Evolutionary conservation across 92 coral and sea anemone species (phyloP).

Genomic region (Porites cylindrica): DNA sequence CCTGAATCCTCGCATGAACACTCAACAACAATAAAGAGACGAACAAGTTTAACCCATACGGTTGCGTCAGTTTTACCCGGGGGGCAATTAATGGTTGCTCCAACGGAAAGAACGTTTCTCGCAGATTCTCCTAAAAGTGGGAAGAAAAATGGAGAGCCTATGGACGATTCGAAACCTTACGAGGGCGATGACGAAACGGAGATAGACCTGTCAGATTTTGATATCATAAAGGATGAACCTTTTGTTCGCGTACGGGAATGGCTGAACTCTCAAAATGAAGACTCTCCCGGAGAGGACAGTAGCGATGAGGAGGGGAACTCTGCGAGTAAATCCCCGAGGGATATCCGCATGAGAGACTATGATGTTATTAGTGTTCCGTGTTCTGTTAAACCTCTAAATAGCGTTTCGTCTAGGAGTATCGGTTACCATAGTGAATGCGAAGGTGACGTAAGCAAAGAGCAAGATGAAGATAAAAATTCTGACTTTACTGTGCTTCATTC

Average conservation of each 20-base stretch:
- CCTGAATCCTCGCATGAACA: slow-evolving; percentile 30
- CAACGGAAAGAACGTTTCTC: not conserved
- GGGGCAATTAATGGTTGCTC: slow-evolving; percentile 67
- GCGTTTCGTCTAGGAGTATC: slow-evolving; percentile 32
- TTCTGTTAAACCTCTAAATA: slow-evolving; percentile 16
- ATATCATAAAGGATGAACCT: slow-evolving; percentile 68
- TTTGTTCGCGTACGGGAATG: slow-evolving; percentile 71
- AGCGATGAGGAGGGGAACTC: slow-evolving; percentile 29
- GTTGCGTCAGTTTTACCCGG: slow-evolving; percentile 87
- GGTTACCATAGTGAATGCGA: slow-evolving; percentile 38
- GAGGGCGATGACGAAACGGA: slow-evolving; percentile 89
- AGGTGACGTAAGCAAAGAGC: slow-evolving; percentile 1
- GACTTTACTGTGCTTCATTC: slow-evolving; percentile 86
- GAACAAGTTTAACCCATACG: slow-evolving; percentile 53
- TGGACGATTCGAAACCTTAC: slow-evolving; percentile 54
- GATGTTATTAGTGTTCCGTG: slow-evolving; percentile 81
- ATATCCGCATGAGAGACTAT: slow-evolving; percentile 59
- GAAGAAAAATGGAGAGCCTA: slow-evolving; percentile 1
- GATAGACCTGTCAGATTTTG: slow-evolving; percentile 65
- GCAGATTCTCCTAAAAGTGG: not conserved
- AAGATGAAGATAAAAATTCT: slow-evolving; percentile 60
- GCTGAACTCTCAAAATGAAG: slow-evolving; percentile 62
- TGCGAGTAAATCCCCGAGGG: not conserved
- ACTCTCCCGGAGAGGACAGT: not conserved
- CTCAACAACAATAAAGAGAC: slow-evolving; percentile 32